These are phyloP conservation scores for Euwallacea fornicatus DNA, from an alignment of 1,140 invertebrate genomes.

Conservation along the genomic window DNA sequence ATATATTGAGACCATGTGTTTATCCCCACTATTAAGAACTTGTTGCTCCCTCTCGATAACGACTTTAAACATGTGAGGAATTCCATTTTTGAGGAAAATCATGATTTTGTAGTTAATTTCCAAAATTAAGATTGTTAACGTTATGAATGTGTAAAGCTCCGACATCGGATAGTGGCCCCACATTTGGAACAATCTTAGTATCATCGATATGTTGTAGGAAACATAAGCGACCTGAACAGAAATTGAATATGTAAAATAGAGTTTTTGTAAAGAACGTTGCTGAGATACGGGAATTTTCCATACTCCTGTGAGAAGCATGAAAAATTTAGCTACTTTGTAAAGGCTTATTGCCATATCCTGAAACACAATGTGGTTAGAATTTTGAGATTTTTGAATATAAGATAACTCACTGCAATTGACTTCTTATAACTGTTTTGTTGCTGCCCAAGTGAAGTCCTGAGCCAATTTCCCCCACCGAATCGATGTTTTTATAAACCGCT, in stretches of 20 bases:
- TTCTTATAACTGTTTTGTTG: too few relatives aligned
- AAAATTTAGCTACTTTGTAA: constrained; percentile 1
- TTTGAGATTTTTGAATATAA: too few relatives aligned
- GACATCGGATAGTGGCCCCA: not conserved
- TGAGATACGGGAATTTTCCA: constrained; percentile 11
- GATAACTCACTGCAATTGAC: too few relatives aligned
- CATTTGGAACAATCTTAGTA: constrained; percentile 1
- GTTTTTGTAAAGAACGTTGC: not conserved
- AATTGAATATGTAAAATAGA: constrained; percentile 8
- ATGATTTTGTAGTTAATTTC: constrained; percentile 11
- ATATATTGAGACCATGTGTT: not conserved
- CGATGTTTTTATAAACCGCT: too few relatives aligned
- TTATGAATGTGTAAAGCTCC: not conserved
- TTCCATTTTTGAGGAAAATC: constrained; percentile 11
- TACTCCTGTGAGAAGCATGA: constrained; percentile 10
- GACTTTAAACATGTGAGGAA: constrained; percentile 2
- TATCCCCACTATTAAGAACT: not conserved
- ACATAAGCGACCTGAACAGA: not conserved
- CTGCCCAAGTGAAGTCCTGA: too few relatives aligned
- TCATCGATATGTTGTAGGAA: not conserved
- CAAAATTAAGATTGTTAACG: constrained; percentile 1
- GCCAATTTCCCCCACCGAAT: too few relatives aligned
- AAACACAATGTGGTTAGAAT: too few relatives aligned
- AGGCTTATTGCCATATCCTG: constrained; percentile 3
- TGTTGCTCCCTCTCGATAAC: constrained; percentile 1